Conservation (phyloP, 2,797 vertebrate species). For the Synaphobranchus kaupii region DNA sequence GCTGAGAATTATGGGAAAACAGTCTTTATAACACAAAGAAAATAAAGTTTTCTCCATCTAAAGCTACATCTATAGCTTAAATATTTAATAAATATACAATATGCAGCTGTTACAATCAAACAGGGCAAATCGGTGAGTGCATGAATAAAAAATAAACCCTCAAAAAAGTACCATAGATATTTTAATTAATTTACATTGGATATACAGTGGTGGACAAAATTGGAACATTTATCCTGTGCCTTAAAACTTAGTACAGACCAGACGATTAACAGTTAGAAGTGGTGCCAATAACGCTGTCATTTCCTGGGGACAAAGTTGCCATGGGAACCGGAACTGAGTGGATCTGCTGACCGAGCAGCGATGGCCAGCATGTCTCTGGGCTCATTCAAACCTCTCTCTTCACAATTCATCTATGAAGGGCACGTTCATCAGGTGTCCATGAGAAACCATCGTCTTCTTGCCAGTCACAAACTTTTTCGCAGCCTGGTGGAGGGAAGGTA, state of each 20-base stretch:
- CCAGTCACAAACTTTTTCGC: constrained; percentile 86
- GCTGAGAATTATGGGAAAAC: not conserved
- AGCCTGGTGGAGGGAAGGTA: constrained; percentile 70
- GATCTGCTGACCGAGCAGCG: constrained; percentile 24
- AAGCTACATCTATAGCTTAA: not conserved
- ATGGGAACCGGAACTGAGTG: constrained; percentile 34
- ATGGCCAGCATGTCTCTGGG: not conserved
- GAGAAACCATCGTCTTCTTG: constrained; percentile 87
- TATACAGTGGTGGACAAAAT: constrained; percentile 59
- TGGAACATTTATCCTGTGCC: constrained; percentile 31
- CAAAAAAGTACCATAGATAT: constrained; percentile 31
- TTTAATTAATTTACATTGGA: constrained; percentile 72
- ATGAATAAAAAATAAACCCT: not conserved
- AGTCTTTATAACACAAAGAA: not conserved
- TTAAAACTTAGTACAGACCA: constrained; percentile 43
- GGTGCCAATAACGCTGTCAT: constrained; percentile 35
- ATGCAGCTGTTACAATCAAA: not conserved
- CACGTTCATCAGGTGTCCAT: constrained; percentile 80
- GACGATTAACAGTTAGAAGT: constrained; percentile 33
- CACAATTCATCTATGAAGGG: constrained; percentile 89
- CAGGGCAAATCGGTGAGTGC: not conserved
- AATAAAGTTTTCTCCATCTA: not conserved
- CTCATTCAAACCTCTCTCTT: constrained; percentile 44
- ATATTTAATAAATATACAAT: not conserved
- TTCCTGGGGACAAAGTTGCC: constrained; percentile 36